Percentiles rank a stretch among this genome's conserved stretches.
These are phyloP conservation scores for Melanocharis versteri DNA, from an alignment of 2,113 vertebrate genomes.

Conservation along the genomic window DNA sequence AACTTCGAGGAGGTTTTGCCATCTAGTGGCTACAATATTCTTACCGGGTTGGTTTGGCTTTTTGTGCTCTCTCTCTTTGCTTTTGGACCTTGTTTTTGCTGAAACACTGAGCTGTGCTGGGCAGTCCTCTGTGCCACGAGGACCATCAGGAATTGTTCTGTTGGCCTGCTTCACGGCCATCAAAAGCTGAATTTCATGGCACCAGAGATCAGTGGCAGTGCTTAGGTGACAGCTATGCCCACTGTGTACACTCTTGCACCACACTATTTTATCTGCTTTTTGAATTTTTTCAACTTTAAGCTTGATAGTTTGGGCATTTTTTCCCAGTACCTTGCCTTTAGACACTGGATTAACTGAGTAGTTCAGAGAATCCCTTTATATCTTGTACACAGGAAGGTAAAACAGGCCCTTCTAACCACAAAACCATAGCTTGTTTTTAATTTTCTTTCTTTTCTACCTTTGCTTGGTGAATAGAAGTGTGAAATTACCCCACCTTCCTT, in stretches of 20 bases:
- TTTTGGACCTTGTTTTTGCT: not conserved
- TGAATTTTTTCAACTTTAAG: not conserved
- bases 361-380: not conserved
- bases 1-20: slow-evolving; percentile 18
- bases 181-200: not conserved
- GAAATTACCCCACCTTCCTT: not conserved
- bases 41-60: not conserved
- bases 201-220: not conserved
- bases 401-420: not conserved
- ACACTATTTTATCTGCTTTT: not conserved
- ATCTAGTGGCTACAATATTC: slow-evolving; percentile 23
- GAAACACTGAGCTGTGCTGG: not conserved
- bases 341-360: not conserved
- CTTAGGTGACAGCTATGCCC: not conserved
- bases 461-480: not conserved
- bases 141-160: not conserved
- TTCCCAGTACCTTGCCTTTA: not conserved
- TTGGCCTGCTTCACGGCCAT: not conserved
- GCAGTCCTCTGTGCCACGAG: fast-evolving
- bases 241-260: not conserved
- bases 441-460: not conserved
- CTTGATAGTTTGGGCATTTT: not conserved
- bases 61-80: not conserved
- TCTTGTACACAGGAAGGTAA: slow-evolving; percentile 11
- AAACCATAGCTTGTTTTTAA: not conserved